Evolutionary conservation across 92 coral and sea anemone genomes (phyloP), one percentile per base, ranked within the genome.

Genomic region (Heteractis magnifica): DNA sequence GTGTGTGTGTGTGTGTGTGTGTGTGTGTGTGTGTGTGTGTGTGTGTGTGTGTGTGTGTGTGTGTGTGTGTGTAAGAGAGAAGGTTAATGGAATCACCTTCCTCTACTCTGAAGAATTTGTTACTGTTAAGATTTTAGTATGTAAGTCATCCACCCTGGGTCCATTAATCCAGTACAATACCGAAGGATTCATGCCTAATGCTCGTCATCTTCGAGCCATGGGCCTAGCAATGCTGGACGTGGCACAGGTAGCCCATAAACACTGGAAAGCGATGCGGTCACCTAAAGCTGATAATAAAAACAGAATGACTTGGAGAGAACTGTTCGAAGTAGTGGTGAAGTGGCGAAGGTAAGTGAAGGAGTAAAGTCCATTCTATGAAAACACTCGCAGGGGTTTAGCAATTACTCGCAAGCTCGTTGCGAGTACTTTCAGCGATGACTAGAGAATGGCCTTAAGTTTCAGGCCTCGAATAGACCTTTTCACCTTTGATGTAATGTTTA

Each of bases 191-290:
- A 79, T 93, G 75, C 89, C 98, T 11, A 93, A 85, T 82, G 51
- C 71, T 0, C 88, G 98, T 44, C 95, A 91, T 72, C 98, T 91
- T 34, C 84, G 90, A n/a, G 92, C 98, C 12, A 89, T 93, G 98
- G 98, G 98, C 8, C 86, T 93, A 71, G 98, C 95, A 12, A 89
- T 91, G 51, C 72, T 93, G 49, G 95, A 86, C 21, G 98, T 93
- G 50, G 94, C 98, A 85, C 98, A 93, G 89, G 93, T 80, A 21
- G 98, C 95, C 62, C 89, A 81, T 59, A 86, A 87, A 64, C 76
- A 87, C 90, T 93, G 92, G 89, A 93, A 87, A 85, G 78, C 92
- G 5, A 71, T 88, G 51, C 83, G 95, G 71, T 90, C 91, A 52
- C 78, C 89, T 19, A 91, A 91, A 82, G 75, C 26, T 11, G 84